Conservation (phyloP, 2,113 vertebrate species). For the Archilochus colubris region DNA sequence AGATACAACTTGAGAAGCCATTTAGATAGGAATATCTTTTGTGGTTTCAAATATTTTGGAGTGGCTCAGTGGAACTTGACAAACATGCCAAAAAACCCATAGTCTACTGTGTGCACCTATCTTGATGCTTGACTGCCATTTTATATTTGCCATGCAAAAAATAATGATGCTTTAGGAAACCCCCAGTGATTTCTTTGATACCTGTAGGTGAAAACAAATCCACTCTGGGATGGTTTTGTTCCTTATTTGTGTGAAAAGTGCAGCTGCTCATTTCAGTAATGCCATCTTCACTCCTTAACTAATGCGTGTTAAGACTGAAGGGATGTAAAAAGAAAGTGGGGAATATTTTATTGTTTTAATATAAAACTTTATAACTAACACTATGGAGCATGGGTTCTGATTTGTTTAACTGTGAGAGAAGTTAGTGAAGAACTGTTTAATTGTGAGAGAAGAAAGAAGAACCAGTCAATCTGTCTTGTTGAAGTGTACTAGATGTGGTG, state of each 20-base stretch:
- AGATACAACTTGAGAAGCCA: neutral
- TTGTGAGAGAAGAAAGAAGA: neutral
- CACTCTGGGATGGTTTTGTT: neutral
- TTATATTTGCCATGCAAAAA: neutral
- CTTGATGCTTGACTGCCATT: neutral
- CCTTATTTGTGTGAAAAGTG: neutral
- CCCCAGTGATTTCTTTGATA: neutral
- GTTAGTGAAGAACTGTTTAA: neutral
- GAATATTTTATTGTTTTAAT: neutral
- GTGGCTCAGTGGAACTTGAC: neutral
- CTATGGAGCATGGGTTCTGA: neutral
- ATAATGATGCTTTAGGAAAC: neutral
- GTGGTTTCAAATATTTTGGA: neutral
- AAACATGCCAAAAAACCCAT: neutral
- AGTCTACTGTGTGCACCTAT: neutral
- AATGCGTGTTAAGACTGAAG: neutral
- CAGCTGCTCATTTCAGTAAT: neutral
- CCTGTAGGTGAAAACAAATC: neutral
- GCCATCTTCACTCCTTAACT: neutral
- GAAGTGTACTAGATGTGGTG: neutral
- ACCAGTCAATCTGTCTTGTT: neutral
- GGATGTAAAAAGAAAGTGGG: neutral
- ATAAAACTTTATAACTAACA: neutral
- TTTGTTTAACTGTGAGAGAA: neutral
- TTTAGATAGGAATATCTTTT: neutral